Evolutionary conservation across 2,797 vertebrate genomes (phyloP).

Genomic region (Geotrypetes seraphini): DNA sequence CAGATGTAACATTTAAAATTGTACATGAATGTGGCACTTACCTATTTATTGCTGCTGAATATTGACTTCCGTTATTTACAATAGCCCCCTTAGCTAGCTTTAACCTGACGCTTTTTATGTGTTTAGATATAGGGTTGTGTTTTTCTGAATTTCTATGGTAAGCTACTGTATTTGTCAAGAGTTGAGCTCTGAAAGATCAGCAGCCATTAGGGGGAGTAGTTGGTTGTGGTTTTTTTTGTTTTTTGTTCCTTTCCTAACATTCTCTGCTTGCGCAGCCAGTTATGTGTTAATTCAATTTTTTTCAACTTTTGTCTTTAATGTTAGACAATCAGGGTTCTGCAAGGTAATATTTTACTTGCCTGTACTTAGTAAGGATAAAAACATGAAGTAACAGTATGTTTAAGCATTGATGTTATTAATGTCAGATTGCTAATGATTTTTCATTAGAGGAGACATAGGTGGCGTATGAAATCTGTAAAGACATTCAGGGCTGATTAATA

Average conservation of each 20-base stretch:
- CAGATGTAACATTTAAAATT: no score
- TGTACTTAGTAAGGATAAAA: slow-evolving; percentile 9
- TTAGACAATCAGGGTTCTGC: background rate
- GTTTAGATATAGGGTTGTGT: no score
- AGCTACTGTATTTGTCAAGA: no score
- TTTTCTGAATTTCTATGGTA: no score
- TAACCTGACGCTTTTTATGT: no score
- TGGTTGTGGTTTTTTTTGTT: slow-evolving; percentile 24
- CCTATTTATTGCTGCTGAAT: no score
- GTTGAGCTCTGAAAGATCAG: no score
- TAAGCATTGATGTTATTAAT: accelerated
- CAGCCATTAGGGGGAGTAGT: slow-evolving; percentile 23
- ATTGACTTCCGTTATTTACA: no score
- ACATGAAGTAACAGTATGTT: background rate
- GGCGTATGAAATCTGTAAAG: slow-evolving; percentile 1
- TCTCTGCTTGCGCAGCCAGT: background rate
- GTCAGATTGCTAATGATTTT: background rate
- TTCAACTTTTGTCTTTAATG: background rate
- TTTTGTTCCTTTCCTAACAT: no score
- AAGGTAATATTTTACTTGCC: slow-evolving; percentile 3
- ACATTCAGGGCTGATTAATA: background rate
- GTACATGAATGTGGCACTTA: no score
- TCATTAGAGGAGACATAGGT: background rate
- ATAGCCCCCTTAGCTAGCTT: no score
- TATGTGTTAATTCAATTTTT: background rate